phyloP scores from a whole-genome alignment of 2,797 vertebrate genomes.

The Sebastes hopkinsi region DNA sequence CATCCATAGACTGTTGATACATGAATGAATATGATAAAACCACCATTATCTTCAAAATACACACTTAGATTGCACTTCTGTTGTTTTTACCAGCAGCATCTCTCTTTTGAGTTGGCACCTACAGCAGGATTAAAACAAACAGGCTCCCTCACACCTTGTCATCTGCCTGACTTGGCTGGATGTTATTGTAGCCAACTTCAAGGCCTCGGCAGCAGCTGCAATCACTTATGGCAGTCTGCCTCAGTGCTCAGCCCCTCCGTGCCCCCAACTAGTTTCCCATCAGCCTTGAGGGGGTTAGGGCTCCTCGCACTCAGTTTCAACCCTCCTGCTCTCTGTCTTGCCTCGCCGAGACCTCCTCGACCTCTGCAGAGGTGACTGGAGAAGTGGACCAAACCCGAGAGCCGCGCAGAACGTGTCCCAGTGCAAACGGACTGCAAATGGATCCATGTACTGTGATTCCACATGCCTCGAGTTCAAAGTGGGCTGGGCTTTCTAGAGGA shows the following conservation, averaged over 20 bases:
- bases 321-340: slow-evolving; percentile 68
- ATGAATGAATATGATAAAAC: background rate
- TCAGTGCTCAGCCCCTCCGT: slow-evolving; percentile 69
- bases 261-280: slow-evolving; percentile 79
- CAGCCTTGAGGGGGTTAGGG: slow-evolving; percentile 73
- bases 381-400: slow-evolving; percentile 51
- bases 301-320: slow-evolving; percentile 75
- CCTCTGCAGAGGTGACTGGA: slow-evolving; percentile 71
- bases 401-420: slow-evolving; percentile 33
- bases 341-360: slow-evolving; percentile 63
- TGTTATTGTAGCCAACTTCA: slow-evolving; percentile 86
- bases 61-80: background rate
- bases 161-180: slow-evolving; percentile 81
- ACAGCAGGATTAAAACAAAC: slow-evolving; percentile 72
- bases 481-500: slow-evolving; percentile 66
- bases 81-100: slow-evolving; percentile 40
- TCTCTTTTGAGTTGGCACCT: slow-evolving; percentile 58
- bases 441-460: slow-evolving; percentile 59
- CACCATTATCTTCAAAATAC: background rate
- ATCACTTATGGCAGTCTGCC: slow-evolving; percentile 81
- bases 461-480: slow-evolving; percentile 60
- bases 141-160: slow-evolving; percentile 78
- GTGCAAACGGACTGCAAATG: slow-evolving; percentile 46
- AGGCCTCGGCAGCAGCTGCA: slow-evolving; percentile 84
- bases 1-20: background rate